Evolutionary conservation across 2,113 vertebrate genomes (phyloP).

Genomic region (Apodemus speciosus): DNA sequence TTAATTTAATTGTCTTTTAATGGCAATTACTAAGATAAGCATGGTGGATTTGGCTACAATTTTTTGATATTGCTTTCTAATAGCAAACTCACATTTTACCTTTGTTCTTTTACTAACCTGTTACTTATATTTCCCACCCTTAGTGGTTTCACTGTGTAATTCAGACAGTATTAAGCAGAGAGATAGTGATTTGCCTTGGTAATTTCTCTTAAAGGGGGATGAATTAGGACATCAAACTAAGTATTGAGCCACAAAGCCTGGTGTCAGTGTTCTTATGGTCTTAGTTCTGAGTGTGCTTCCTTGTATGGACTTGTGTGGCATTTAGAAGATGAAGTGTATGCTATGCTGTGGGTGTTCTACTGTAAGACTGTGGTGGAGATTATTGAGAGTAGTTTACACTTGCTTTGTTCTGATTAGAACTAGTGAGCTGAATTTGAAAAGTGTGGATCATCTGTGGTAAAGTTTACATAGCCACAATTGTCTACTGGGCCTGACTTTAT

Average conservation of each 20-base stretch:
- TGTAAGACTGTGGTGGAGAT: not conserved
- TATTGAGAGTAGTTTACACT: not conserved
- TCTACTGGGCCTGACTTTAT: not conserved
- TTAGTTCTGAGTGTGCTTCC: not conserved
- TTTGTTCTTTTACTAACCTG: not conserved
- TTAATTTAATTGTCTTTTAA: not conserved
- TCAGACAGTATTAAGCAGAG: not conserved
- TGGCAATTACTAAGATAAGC: not conserved
- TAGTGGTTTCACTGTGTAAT: not conserved
- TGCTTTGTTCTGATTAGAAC: constrained; percentile 16
- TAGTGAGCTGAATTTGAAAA: not conserved
- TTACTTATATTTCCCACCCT: not conserved
- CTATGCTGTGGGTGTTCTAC: not conserved
- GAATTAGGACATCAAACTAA: not conserved
- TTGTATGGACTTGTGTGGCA: not conserved
- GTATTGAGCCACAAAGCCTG: not conserved
- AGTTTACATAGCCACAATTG: not conserved
- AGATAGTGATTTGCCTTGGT: not conserved
- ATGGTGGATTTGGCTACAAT: not conserved
- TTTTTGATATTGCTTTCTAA: not conserved
- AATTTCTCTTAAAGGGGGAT: constrained; percentile 1
- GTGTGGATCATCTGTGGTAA: not conserved
- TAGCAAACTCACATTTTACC: not conserved
- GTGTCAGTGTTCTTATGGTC: not conserved
- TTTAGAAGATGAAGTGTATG: not conserved